A percentile compares a stretch with the other conserved stretches of the same genome.
Conservation (phyloP, 2,888 invertebrate species). For the Pteria penguin region DNA sequence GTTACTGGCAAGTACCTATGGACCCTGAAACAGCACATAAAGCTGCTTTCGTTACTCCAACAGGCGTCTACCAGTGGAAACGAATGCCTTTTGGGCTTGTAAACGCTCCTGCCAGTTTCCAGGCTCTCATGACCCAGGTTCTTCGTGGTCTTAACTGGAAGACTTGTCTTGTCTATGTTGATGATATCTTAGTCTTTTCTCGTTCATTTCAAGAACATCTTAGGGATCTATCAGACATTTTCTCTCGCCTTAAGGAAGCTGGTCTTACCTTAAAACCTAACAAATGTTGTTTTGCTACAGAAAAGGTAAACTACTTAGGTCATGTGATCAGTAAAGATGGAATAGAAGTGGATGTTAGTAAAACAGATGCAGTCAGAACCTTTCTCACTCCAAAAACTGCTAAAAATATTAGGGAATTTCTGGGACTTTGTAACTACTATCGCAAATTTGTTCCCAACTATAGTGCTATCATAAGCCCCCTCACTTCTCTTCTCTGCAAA, state of each 20-base stretch:
- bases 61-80: constrained; percentile 43
- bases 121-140: constrained; percentile 28
- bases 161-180: constrained; percentile 40
- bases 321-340: constrained; percentile 44
- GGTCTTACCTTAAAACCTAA: constrained; percentile 39
- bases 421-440: constrained; percentile 39
- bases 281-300: constrained; percentile 40
- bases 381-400: constrained; percentile 27
- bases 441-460: constrained; percentile 37
- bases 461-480: constrained; percentile 32
- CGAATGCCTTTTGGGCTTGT: constrained; percentile 44
- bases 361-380: constrained; percentile 26
- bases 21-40: constrained; percentile 22
- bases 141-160: constrained; percentile 38
- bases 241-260: constrained; percentile 34
- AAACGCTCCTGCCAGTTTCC: constrained; percentile 26
- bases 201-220: constrained; percentile 37
- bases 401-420: constrained; percentile 1
- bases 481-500: constrained; percentile 33
- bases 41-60: constrained; percentile 25
- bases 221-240: constrained; percentile 33
- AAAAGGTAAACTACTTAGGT: constrained; percentile 42
- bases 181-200: constrained; percentile 43
- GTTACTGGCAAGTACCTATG: constrained; percentile 26
- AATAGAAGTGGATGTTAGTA: constrained; percentile 25